Percentiles rank a stretch among this genome's conserved stretches.
Conservation (phyloP, 2,113 vertebrate species). For the Pluvialis apricaria region DNA sequence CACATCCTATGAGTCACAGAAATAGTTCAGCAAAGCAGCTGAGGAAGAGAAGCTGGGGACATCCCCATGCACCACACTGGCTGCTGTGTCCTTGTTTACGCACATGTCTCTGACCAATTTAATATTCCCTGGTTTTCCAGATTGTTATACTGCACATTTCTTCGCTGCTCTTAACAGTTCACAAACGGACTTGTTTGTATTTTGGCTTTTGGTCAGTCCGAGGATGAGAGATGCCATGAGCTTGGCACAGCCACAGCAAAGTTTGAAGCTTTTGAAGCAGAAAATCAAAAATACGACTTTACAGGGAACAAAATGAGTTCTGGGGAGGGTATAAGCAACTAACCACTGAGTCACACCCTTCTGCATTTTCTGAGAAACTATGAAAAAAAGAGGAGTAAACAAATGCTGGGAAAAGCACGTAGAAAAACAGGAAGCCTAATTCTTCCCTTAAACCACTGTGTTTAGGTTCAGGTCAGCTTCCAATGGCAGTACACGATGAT, state of each 20-base stretch:
- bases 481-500: constrained; percentile 47
- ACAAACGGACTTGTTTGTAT: rapidly evolving
- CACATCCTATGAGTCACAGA: rapidly evolving
- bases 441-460: not conserved
- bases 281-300: rapidly evolving
- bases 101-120: no score
- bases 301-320: not conserved
- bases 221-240: not conserved
- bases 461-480: constrained; percentile 39
- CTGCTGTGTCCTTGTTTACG: rapidly evolving
- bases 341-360: not conserved
- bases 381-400: not conserved
- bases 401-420: not conserved
- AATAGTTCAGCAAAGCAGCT: not conserved
- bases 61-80: not conserved
- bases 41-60: not conserved
- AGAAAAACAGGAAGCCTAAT: constrained; percentile 40
- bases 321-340: not conserved
- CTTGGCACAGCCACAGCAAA: not conserved
- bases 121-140: not conserved
- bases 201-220: not conserved
- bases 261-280: not conserved
- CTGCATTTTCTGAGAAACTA: not conserved
- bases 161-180: not conserved
- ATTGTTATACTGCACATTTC: not conserved